Evolutionary conservation across 2,888 invertebrate species (phyloP), one percentile per base, ranked within the genome.

Genomic region (Aspidiotus destructor): DNA sequence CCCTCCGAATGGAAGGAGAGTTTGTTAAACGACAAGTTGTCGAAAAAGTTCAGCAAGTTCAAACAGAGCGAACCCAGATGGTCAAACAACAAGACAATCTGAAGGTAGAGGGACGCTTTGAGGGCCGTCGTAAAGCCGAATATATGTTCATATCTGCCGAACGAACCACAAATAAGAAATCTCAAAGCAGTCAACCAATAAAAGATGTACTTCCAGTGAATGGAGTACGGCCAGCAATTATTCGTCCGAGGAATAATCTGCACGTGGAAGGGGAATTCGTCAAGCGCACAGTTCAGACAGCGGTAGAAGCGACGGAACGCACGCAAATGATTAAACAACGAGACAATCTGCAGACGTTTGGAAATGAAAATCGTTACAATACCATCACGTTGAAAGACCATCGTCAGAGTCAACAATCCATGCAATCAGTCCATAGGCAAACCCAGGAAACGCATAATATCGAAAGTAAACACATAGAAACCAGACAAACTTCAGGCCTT

Each of bases 21-120:
- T 73, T 74, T 69, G 71, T 70, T 41, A 70, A 69, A 0, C 79
- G 40, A 72, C 70, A 65, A 10, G 69, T 62, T 28, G 72, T 73
- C 52, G 16, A 70, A 78, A 69, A 69, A 13, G 69, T 62, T 5
- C 28, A 28, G 28, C 53, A 61, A 42, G 57, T 62, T 11, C 61
- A 69, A 54, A 69, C 55, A 7, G 86, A 87, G 74, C 79, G 85
- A 70, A 81, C 82, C 2, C 83, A 76, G 72, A 48, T 77, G 76
- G 11, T 75, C 74, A 70, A 78, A 77, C 75, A 72, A 41, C 67
- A 71, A 9, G 75, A 75, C 57, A 75, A 75, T 69, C 69, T 75
- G 9, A 74, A 70, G 67, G 74, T 75, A 17, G 74, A 73, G 70
- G 75, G 75, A 6, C 74, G 74, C 8, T 75, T 75, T 69, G 74